Evolutionary conservation across 2,113 vertebrate genomes (phyloP).

Genomic region (Myocastor coypus): DNA sequence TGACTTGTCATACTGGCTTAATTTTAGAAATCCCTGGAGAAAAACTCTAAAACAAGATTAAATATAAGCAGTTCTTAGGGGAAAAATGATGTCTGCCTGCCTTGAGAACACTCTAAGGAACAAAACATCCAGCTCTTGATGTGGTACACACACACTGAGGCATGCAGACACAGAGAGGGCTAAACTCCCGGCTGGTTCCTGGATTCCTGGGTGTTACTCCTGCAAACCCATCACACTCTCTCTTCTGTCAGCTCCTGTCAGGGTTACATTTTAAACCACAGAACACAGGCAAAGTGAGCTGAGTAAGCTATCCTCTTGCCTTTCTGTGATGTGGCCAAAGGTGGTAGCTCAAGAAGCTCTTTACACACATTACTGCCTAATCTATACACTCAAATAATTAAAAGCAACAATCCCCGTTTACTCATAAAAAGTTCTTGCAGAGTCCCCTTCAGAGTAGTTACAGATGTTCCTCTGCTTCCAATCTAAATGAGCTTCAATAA

Average conservation of each 20-base stretch:
- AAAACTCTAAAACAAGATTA: conserved; percentile 20
- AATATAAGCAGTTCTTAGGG: neutral
- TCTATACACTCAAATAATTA: conserved; percentile 78
- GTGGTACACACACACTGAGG: neutral
- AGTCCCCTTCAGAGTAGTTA: conserved; percentile 78
- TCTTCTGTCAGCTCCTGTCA: neutral
- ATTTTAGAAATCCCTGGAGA: conserved; percentile 3
- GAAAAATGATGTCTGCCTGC: neutral
- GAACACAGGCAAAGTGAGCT: conserved; percentile 5
- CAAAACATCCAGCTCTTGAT: neutral
- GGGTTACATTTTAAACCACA: conserved; percentile 41
- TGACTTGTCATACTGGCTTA: neutral
- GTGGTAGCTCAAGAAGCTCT: conserved; percentile 33
- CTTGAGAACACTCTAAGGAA: neutral
- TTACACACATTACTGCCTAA: conserved; percentile 71
- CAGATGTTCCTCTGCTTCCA: conserved; percentile 77
- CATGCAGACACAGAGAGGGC: neutral
- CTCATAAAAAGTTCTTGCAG: conserved; percentile 76
- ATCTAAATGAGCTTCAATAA: conserved; percentile 76
- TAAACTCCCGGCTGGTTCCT: neutral
- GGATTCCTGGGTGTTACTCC: neutral
- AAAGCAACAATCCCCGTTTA: conserved; percentile 76
- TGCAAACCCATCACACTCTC: neutral
- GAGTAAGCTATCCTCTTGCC: neutral
- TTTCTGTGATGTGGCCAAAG: neutral